Evolutionary conservation across 1,140 invertebrate species (phyloP).

Genomic region (Sipha flava): DNA sequence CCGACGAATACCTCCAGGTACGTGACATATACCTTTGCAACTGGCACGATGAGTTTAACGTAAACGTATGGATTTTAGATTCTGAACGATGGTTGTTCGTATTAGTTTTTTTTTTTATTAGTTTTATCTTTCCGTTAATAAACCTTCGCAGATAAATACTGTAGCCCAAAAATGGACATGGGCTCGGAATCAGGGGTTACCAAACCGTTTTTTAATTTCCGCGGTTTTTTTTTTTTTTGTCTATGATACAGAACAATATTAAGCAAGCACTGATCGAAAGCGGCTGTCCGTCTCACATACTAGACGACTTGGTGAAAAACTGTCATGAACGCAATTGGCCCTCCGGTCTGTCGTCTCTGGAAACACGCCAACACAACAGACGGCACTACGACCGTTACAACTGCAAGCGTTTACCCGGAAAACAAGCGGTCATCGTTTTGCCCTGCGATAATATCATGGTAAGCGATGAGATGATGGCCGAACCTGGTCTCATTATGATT

Average conservation of each 20-base stretch:
- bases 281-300: conserved; percentile 82
- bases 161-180: too few relatives aligned
- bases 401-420: conserved; percentile 86
- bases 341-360: conserved; percentile 78
- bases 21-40: conserved; percentile 25
- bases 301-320: conserved; percentile 93
- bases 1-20: conserved; percentile 85
- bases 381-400: conserved; percentile 88
- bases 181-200: too few relatives aligned
- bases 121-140: too few relatives aligned
- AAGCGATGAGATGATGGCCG: conserved; percentile 89
- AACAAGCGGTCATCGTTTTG: conserved; percentile 89
- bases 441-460: conserved; percentile 92
- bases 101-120: background rate
- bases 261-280: conserved; percentile 84
- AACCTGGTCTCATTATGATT: conserved; percentile 96
- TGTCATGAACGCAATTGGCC: conserved; percentile 94
- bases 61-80: background rate
- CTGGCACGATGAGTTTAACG: background rate
- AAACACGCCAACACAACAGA: conserved; percentile 86
- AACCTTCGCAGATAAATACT: too few relatives aligned
- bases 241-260: conserved; percentile 80
- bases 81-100: background rate
- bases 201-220: too few relatives aligned
- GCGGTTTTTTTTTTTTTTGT: conserved; percentile 28